Base-by-base conservation (phyloP, 2,888 invertebrate species). In the Eupithecia insigniata region DNA sequence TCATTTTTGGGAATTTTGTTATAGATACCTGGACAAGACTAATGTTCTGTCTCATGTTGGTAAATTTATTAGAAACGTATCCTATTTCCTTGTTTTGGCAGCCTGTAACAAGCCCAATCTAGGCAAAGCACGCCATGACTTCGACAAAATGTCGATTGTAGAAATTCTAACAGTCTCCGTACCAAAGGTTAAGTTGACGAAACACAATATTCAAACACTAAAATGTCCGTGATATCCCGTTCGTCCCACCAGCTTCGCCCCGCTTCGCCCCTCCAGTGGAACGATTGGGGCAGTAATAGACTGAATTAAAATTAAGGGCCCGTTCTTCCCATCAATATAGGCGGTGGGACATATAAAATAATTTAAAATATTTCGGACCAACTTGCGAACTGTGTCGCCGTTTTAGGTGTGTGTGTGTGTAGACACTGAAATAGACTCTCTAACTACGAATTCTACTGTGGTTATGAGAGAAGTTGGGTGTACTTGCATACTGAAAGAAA, bases 381-480 rank as follows among this genome's bases (percentile, higher is more conserved):
- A 46, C 46, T 8, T 8, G 0, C 46, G n/a, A 46, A n/a, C n/a
- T 46, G 46, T n/a, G n/a, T 46, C n/a, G 14, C n/a, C n/a, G 46
- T 46, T 43, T n/a, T n/a, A 43, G n/a, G 46, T 51, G 46, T 51
- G 43, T n/a, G n/a, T 8, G 46, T 51, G 46, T 51, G 43, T 43
- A 18, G n/a, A 43, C 43, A 6, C 43, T 7, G n/a, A 1, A 7
- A 7, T 46, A 1, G 6, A n/a, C 6, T 43, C 43, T 6, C n/a
- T n/a, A 46, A n/a, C 39, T 1, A 39, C 18, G 43, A 14, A 16
- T 39, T 8, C 46, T n/a, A n/a, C n/a, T 46, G 46, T 2, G 46
- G 8, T 22, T 22, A n/a, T 51, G 22, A 22, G 22, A 22, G 51
- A 2, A 51, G 22, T 51, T 12, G 14, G 26, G 0, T 55, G 26